Evolutionary conservation across 53 echinoderm and acorn worm genomes (phyloP).

Genomic region (Echinometra lucunter): DNA sequence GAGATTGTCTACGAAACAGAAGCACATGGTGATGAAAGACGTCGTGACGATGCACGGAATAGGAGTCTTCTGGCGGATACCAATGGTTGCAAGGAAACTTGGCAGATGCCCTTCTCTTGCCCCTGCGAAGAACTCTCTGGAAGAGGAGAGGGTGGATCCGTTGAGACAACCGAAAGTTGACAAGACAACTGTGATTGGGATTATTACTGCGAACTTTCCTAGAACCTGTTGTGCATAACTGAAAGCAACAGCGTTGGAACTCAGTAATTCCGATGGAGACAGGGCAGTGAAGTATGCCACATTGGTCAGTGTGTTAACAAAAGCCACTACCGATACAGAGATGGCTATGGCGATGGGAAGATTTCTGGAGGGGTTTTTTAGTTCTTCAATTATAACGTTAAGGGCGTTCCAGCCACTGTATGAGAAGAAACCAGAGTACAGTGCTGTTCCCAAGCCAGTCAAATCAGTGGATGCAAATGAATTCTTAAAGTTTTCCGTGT

Average conservation of each 20-base stretch:
- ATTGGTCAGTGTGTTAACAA: constrained; percentile 62
- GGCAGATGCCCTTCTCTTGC: constrained; percentile 61
- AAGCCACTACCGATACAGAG: constrained; percentile 39
- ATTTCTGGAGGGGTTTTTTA: constrained; percentile 62
- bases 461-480: constrained; percentile 53
- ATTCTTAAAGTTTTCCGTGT: constrained; percentile 59
- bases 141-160: constrained; percentile 44
- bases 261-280: constrained; percentile 57
- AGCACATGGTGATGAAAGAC: not conserved
- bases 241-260: constrained; percentile 67
- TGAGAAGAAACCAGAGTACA: constrained; percentile 69
- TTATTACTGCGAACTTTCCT: constrained; percentile 52
- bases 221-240: constrained; percentile 59
- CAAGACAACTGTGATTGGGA: constrained; percentile 61
- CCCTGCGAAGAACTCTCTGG: constrained; percentile 59
- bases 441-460: constrained; percentile 55
- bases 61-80: constrained; percentile 37
- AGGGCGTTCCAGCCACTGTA: constrained; percentile 71
- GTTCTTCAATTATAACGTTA: constrained; percentile 64
- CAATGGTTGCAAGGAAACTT: constrained; percentile 15
- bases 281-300: constrained; percentile 66
- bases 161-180: constrained; percentile 64
- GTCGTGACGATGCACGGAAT: not conserved
- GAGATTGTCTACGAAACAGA: constrained; percentile 69
- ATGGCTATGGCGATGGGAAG: constrained; percentile 20